Evolutionary conservation across 2,797 vertebrate genomes (phyloP).

Genomic region (Mormyrops attenuatus): DNA sequence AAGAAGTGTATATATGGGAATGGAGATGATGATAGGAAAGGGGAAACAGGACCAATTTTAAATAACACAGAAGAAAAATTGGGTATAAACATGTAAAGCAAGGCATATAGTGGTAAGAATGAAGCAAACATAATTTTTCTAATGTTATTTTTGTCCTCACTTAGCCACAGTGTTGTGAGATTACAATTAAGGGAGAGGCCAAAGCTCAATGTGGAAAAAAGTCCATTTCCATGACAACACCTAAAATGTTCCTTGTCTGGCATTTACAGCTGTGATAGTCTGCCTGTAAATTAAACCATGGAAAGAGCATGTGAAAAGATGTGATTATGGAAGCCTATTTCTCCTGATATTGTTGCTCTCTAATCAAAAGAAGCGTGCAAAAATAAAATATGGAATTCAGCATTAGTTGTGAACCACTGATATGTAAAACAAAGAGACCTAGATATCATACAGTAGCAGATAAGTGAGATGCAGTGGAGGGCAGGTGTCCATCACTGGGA

Average conservation of each 20-base stretch:
- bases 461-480: background rate
- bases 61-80: background rate
- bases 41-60: background rate
- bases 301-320: background rate
- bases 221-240: slow-evolving; percentile 23
- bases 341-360: background rate
- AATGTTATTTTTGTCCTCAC: background rate
- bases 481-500: background rate
- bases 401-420: too few species aligned
- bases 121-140: background rate
- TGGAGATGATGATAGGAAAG: background rate
- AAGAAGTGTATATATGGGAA: background rate
- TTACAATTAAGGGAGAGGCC: background rate
- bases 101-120: background rate
- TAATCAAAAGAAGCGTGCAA: background rate
- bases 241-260: slow-evolving; percentile 12
- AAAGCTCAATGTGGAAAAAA: slow-evolving; percentile 7
- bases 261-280: background rate
- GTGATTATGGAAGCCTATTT: background rate
- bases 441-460: background rate
- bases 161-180: background rate
- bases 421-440: background rate
- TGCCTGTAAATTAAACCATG: background rate
- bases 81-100: background rate
- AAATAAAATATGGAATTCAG: background rate